Base-by-base conservation (phyloP, 1,140 invertebrate genomes). In the Lucilia cuprina region DNA sequence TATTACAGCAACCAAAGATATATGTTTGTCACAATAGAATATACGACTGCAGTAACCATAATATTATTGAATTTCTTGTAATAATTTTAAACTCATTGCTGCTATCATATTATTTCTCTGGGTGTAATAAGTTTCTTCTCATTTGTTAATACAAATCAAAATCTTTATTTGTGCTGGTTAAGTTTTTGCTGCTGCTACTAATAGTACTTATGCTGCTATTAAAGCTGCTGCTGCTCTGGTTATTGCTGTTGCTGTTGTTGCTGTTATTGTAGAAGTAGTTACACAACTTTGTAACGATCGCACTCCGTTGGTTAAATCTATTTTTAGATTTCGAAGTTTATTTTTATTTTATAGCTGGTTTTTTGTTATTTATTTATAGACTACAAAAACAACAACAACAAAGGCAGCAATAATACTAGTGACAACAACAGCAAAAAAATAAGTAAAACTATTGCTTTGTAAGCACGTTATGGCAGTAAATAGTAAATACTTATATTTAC, bases 321-420 rank as follows among this genome's bases (percentile, higher is more conserved):
- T 80, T 80, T 80, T 80, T 80, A 80, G 77, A 80, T 50, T 47
- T 70, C 14, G 34, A 80, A 80, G 77, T 80, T 80, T 80, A 80
- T 80, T 80, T 80, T 80, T 80, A 80, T 80, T 80, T 80, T 49
- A 49, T 49, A 80, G 41, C 77, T 50, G 77, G 77, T 80, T 80
- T 80, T 41, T 80, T 80, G 41, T 78, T 80, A 14, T 80, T 70
- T 70, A 70, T 70, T 70, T 70, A 21, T 70, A 60, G 55, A 60
- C 55, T 78, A 17, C 75, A 78, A 78, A 17, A 60, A 60, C 55
- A 60, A 60, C 14, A 60, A 60, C 2, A 60, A 17, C 13, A 60
- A 60, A 30, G 25, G 25, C 25, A 30, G 25, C 2, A 60, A 60
- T n/a, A 60, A 41, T 7, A 60, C 2, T 60, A 55, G 50, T n/a